These are phyloP conservation scores for Drosophila sucinea DNA, from an alignment of 1,140 invertebrate genomes.

Conservation along the genomic window DNA sequence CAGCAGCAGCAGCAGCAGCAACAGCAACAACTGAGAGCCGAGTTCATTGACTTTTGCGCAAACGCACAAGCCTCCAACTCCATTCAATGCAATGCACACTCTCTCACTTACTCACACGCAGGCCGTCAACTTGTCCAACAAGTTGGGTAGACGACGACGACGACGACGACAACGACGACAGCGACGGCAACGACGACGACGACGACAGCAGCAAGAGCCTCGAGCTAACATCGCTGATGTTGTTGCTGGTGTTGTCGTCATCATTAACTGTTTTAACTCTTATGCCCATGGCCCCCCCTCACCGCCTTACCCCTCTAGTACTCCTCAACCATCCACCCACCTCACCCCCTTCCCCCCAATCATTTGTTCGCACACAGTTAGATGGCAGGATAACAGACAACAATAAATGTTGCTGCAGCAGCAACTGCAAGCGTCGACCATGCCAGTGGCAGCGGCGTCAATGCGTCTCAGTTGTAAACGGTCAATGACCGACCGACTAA, in stretches of 20 bases:
- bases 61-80: slow-evolving; percentile 79
- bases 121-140: slow-evolving; percentile 79
- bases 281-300: slow-evolving; percentile 31
- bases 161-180: slow-evolving; percentile 27
- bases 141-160: slow-evolving; percentile 70
- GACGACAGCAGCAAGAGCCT: slow-evolving; percentile 29
- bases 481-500: slow-evolving; percentile 83
- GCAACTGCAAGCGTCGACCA: slow-evolving; percentile 45
- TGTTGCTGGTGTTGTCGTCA: slow-evolving; percentile 50
- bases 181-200: slow-evolving; percentile 28
- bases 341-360: slow-evolving; percentile 10
- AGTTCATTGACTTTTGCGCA: slow-evolving; percentile 80
- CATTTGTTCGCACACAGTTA: slow-evolving; percentile 46
- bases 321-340: no score
- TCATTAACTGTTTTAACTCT: slow-evolving; percentile 34
- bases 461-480: slow-evolving; percentile 76
- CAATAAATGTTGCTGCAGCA: slow-evolving; percentile 19
- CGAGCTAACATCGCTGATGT: slow-evolving; percentile 36
- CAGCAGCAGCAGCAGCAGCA: slow-evolving; percentile 25
- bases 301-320: slow-evolving; percentile 1
- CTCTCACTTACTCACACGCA: slow-evolving; percentile 60
- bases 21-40: slow-evolving; percentile 42
- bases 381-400: slow-evolving; percentile 56
- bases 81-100: slow-evolving; percentile 73
- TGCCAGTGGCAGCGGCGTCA: slow-evolving; percentile 76